Evolutionary conservation across 2,797 vertebrate genomes (phyloP), one percentile per base, ranked within the genome.

Genomic region (Chelmon rostratus): DNA sequence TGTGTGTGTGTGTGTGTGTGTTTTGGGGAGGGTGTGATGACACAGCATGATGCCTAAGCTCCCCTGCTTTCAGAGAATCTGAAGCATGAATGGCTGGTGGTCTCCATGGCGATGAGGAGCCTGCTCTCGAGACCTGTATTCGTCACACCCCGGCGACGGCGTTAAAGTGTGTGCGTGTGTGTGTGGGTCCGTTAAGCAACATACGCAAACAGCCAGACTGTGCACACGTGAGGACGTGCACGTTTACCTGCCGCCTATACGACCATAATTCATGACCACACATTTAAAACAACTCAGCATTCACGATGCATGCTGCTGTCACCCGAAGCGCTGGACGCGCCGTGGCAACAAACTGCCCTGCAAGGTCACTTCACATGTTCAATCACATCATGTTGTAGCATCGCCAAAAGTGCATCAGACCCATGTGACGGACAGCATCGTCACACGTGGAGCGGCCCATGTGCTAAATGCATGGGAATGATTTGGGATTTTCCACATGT

Each of bases 401-500:
- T 28, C n/a, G 3, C 42, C 44, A 33, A 31, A 18, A 35, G 11
- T 2, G 8, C 8, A 38, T n/a, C 49, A 23, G 8, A 23, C n/a
- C 12, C 62, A 23, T 13, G 42, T 13, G 70, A 79, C 3, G 7
- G 1, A 28, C 59, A 1, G 16, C 3, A 37, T 10, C 25, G 1
- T 37, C 16, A 23, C 50, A 46, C 50, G 35, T 50, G 54, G 59
- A 52, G 25, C 33, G n/a, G 0, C 25, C 59, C 68, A 7, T 15
- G 28, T 50, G 74, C 52, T 10, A 12, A 44, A 21, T 21, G 56
- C 50, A 37, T 73, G 73, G 81, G 19, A 79, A 78, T 7, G 2
- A 40, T 76, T 33, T 40, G 50, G 56, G 59, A 69, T 81, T 67
- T 81, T 76, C 78, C 78, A 75, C 38, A 40, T 9, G 10, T 66